These are phyloP conservation scores for Diachrysia chrysitis DNA, from an alignment of 2,888 invertebrate species.

Conservation along the genomic window DNA sequence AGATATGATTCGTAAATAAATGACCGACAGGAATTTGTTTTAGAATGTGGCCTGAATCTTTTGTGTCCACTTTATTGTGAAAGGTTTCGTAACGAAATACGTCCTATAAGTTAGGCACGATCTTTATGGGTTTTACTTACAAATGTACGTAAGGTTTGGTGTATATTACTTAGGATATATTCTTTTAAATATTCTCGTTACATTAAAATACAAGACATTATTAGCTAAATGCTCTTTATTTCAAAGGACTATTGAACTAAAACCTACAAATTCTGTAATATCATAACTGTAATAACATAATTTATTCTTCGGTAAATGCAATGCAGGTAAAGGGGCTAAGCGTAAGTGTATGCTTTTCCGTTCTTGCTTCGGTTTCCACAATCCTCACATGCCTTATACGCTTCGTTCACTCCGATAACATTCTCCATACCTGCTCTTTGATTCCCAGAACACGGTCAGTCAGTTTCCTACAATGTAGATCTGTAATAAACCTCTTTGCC, in stretches of 20 bases:
- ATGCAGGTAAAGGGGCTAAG: too few species aligned
- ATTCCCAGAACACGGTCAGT: background rate
- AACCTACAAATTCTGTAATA: too few species aligned
- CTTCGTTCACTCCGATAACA: background rate
- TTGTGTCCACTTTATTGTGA: conserved; percentile 9
- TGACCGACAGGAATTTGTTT: too few species aligned
- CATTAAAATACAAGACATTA: too few species aligned
- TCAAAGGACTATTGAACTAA: too few species aligned
- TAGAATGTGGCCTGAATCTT: background rate
- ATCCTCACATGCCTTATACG: background rate
- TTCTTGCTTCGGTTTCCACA: background rate
- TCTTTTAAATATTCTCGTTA: too few species aligned
- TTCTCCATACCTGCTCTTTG: background rate
- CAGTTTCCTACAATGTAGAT: conserved; percentile 19
- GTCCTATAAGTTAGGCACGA: conserved; percentile 19
- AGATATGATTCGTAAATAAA: too few species aligned
- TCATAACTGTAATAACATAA: too few species aligned
- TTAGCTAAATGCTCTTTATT: too few species aligned
- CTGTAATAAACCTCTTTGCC: conserved; percentile 30
- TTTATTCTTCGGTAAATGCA: too few species aligned
- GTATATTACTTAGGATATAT: background rate
- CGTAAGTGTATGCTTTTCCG: too few species aligned
- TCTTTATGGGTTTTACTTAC: conserved; percentile 16
- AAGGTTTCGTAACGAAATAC: conserved; percentile 24
- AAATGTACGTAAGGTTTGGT: conserved; percentile 17